phyloP scores from a whole-genome alignment of 2,113 vertebrate species.

The Taxidea taxus region DNA sequence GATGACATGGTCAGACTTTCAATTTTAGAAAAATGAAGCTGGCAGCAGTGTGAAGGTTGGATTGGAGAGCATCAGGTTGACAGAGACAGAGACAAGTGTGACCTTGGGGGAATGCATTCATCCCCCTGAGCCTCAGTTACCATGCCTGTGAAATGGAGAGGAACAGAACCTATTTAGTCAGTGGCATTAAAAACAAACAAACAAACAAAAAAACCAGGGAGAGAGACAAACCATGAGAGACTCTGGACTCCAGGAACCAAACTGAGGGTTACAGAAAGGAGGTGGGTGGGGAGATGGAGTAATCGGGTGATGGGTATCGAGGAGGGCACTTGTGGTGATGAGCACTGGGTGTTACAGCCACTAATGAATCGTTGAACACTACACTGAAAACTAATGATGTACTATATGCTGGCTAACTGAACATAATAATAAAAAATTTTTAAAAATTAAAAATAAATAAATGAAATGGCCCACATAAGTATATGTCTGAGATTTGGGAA shows the following conservation, averaged over 20 bases:
- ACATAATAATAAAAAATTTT: no score
- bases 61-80: neutral
- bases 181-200: neutral
- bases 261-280: no score
- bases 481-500: neutral
- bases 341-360: no score
- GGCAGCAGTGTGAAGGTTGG: neutral
- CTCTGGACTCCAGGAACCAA: no score
- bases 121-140: neutral
- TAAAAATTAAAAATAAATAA: neutral
- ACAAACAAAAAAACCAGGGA: neutral
- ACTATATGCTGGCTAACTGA: no score
- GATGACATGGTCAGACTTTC: neutral
- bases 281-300: no score
- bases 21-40: neutral
- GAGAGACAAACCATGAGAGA: no score
- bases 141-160: neutral
- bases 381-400: no score
- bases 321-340: no score
- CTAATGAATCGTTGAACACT: no score
- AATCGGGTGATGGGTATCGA: no score
- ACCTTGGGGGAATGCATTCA: neutral
- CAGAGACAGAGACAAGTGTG: neutral
- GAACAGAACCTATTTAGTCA: neutral
- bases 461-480: neutral